Evolutionary conservation across 2,888 invertebrate species (phyloP).

Genomic region (Mycalesis mineus): DNA sequence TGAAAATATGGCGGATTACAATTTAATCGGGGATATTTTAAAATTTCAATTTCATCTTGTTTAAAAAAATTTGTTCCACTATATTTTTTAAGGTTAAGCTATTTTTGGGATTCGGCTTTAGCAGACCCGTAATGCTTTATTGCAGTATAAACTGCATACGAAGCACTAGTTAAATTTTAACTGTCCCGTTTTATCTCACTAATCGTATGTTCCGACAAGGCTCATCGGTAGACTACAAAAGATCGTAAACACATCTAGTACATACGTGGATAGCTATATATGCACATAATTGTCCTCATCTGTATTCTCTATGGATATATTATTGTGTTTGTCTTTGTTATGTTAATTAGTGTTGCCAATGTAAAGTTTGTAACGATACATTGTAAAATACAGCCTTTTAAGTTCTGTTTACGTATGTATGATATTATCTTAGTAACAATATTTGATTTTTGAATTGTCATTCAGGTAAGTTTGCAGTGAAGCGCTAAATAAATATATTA

Average conservation of each 20-base stretch:
- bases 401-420: no score
- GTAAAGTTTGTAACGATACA: background rate
- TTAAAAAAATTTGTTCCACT: no score
- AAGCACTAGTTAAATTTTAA: background rate
- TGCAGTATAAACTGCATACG: background rate
- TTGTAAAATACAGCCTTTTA: background rate
- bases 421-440: no score
- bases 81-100: no score
- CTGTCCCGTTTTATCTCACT: background rate
- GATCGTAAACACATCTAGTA: background rate
- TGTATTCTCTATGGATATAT: background rate
- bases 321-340: slow-evolving; percentile 2
- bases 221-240: background rate
- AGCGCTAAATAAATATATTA: no score
- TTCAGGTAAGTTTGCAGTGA: no score
- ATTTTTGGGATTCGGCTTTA: no score
- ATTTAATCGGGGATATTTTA: no score
- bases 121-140: no score
- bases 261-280: background rate
- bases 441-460: no score
- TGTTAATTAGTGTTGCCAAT: background rate
- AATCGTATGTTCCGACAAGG: background rate
- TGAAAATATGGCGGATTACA: no score
- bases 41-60: no score
- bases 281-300: background rate